Evolutionary conservation across 2,113 vertebrate species (phyloP).

Genomic region (Lophura nycthemera): DNA sequence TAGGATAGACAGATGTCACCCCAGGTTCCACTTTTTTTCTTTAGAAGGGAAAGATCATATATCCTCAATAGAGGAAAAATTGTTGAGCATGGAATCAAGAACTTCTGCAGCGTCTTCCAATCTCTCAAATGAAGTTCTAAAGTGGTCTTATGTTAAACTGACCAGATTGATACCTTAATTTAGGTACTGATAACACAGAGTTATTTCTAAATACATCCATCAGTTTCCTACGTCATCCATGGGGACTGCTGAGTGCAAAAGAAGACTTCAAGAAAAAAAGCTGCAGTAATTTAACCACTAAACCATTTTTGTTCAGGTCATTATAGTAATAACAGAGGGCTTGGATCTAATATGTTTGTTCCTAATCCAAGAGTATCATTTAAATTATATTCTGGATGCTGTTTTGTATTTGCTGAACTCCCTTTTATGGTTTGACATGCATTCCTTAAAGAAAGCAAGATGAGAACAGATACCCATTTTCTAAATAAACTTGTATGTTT

Average conservation of each 20-base stretch:
- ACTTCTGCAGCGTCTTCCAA: background rate
- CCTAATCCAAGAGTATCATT: background rate
- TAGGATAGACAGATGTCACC: background rate
- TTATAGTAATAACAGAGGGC: background rate
- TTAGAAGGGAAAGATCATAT: background rate
- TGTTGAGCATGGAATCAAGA: background rate
- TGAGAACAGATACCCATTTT: background rate
- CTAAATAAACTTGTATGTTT: background rate
- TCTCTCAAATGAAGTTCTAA: background rate
- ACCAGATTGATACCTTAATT: background rate
- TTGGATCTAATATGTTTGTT: background rate
- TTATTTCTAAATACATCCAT: background rate
- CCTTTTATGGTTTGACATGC: background rate
- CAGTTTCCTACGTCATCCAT: background rate
- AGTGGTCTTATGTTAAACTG: background rate
- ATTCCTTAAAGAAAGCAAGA: background rate
- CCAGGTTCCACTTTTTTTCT: background rate
- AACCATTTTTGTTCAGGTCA: background rate
- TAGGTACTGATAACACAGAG: background rate
- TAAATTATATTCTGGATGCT: too few species aligned
- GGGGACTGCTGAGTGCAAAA: background rate
- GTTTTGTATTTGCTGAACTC: background rate
- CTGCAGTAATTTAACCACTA: background rate
- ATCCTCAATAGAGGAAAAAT: background rate
- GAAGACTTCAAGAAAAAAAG: background rate